These are phyloP conservation scores for Agrotis exclamationis DNA, from an alignment of 2,888 invertebrate species.

Conservation along the genomic window DNA sequence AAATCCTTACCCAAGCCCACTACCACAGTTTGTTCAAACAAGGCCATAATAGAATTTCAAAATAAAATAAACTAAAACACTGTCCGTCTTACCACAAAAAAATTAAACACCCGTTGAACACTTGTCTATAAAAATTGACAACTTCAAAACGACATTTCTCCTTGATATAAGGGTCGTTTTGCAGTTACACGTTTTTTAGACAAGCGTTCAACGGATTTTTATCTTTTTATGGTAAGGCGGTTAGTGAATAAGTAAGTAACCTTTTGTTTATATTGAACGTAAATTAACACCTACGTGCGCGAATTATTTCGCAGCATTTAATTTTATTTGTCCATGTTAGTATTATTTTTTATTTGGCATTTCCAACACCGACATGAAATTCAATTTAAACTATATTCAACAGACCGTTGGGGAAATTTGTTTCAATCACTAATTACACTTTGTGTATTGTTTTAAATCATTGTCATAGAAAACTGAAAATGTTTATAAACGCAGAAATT, in stretches of 20 bases:
- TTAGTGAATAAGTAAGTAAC: background rate
- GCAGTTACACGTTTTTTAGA: no score
- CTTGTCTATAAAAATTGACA: no score
- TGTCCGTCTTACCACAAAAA: no score
- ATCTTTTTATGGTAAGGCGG: no score
- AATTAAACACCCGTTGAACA: no score
- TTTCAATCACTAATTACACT: conserved; percentile 9
- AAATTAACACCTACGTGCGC: conserved; percentile 5
- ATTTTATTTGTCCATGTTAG: background rate
- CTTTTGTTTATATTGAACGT: background rate
- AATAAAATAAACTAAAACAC: background rate
- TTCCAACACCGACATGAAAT: conserved; percentile 9
- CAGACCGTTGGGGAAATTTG: background rate
- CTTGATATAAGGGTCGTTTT: no score
- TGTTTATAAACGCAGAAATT: background rate
- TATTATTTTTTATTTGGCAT: conserved; percentile 16
- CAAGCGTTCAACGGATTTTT: no score
- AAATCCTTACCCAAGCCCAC: no score
- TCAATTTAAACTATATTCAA: conserved; percentile 20
- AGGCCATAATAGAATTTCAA: background rate
- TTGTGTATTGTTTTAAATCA: conserved; percentile 20
- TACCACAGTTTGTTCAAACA: background rate
- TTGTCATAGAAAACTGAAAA: conserved; percentile 9
- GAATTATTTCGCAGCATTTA: background rate
- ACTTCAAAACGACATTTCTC: no score